Base-by-base conservation (phyloP, 2,888 invertebrate genomes). In the Spilarctia lutea region DNA sequence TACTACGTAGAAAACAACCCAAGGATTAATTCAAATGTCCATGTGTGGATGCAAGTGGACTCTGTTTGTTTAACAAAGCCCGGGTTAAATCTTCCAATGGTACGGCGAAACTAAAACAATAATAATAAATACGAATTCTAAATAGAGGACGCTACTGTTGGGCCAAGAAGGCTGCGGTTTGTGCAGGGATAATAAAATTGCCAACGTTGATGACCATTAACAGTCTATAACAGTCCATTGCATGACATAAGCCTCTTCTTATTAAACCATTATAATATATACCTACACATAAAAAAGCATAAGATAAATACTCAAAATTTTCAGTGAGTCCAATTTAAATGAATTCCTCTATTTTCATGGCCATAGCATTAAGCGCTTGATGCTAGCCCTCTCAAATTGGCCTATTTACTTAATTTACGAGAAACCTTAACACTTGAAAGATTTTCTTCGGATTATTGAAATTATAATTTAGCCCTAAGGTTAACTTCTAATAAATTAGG, bases 381-480 rank as follows among this genome's bases (percentile, higher is more conserved):
- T 78, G 80, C 85, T 82, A 80, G 82, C 86, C 85, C 79, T 39
- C 79, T 83, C 84, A 82, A 85, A 88, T 83, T 81, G 83, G 87
- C 88, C 93, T 91, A 89, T 91, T 90, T 87, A 86, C 84, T 83
- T 90, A 91, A 93, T 92, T 92, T 92, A 93, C 88, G 90, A 83
- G 83, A 80, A 85, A 79, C 81, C 84, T 89, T 85, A 86, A 84
- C 71, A 74, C 74, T 78, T 85, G 85, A 85, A 85, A 89, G 88
- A 87, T 88, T 82, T 81, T 86, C 81, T 76, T 80, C 81, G 83
- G 86, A 88, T 88, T 88, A 88, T 86, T 79, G 77, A 75, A 77
- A 82, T 79, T 80, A 75, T 76, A 63, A 63, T 30, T 30, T 2
- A 27, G 13, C 63, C 60, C 30, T 63, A 18, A 63, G 18, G 30